Conservation (phyloP, 2,888 invertebrate species). For the Acanthosepion lycidas region DNA sequence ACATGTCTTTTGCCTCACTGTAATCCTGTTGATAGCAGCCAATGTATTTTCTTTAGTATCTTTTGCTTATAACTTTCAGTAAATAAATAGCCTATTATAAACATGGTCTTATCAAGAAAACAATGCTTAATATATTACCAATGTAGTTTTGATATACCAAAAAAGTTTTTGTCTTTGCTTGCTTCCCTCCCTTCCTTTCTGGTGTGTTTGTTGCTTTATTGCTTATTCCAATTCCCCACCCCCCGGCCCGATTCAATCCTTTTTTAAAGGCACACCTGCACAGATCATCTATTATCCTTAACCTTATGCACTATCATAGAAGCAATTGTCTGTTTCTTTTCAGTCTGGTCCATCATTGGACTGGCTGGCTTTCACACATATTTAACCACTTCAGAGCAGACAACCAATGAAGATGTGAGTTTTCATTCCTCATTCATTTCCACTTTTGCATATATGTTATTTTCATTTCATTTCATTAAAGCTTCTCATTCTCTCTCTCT, state of each 20-base stretch:
- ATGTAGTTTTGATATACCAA: not conserved
- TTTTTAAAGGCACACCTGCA: not conserved
- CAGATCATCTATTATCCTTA: conserved; percentile 57
- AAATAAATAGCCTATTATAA: no score
- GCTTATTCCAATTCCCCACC: no score
- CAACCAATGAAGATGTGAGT: conserved; percentile 99
- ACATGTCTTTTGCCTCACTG: not conserved
- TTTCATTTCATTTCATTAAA: no score
- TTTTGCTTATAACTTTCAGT: no score
- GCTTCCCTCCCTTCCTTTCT: not conserved
- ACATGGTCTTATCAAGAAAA: not conserved
- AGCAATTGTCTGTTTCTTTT: conserved; percentile 83
- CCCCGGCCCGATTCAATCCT: no score
- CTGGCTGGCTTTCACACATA: conserved; percentile 99
- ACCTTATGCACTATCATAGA: conserved; percentile 69
- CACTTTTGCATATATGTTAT: not conserved
- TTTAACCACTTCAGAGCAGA: conserved; percentile 97
- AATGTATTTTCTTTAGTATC: not conserved
- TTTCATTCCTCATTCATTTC: conserved; percentile 38
- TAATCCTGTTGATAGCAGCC: not conserved
- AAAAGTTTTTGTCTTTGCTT: not conserved
- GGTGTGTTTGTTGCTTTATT: no score
- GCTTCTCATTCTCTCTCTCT: not conserved
- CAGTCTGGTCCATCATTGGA: conserved; percentile 98
- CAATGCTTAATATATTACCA: not conserved